Base-by-base conservation (phyloP, 2,113 vertebrate species). In the Calyptommatus sinebrachiatus region DNA sequence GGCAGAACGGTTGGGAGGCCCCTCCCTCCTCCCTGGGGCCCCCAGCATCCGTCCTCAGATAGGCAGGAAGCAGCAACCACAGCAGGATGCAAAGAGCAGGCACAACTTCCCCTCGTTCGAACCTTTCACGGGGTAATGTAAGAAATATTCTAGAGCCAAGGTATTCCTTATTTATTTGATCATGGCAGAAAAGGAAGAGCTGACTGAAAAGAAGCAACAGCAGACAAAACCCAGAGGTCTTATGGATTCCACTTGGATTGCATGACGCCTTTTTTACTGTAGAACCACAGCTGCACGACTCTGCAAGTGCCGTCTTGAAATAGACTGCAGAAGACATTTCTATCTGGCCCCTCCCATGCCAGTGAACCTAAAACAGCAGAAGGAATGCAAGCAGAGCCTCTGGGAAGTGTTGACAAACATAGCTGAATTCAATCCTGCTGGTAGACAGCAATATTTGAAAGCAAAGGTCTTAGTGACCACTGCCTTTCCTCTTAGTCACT, bases 401-500 rank as follows among this genome's bases (percentile, higher is more conserved):
- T 67, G 31, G 53, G 9, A 73, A 0, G 80, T 24, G 86, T 83
- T 86, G 89, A 88, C 85, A 88, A 88, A 86, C 60, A 82, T 35
- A 84, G 85, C 88, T 10, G 70, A 82, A 86, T 63, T 11, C 80
- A 71, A 86, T 79, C 84, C 85, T 79, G 0, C 60, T 28, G 73
- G 78, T 46, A 84, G 80, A 82, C 69, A 53, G 16, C 85, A 80
- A 77, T 8, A 31, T 76, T 84, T 71, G 85, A 70, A 73, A 80
- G 80, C 83, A 84, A 82, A 87, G 84, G 73, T 65, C 84, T n/a
- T 35, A 29, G 72, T 0, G 1, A 28, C 53, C 5, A 4, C 73
- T 83, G 87, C 85, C 86, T 82, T 72, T 41, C 48, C 78, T 77
- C 80, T 84, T 79, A 87, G 83, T 83, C 85, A 87, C 65, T 1